Evolutionary conservation across 2,113 vertebrate species (phyloP), one percentile per base, ranked within the genome.

Genomic region (Thamnaconus septentrionalis): DNA sequence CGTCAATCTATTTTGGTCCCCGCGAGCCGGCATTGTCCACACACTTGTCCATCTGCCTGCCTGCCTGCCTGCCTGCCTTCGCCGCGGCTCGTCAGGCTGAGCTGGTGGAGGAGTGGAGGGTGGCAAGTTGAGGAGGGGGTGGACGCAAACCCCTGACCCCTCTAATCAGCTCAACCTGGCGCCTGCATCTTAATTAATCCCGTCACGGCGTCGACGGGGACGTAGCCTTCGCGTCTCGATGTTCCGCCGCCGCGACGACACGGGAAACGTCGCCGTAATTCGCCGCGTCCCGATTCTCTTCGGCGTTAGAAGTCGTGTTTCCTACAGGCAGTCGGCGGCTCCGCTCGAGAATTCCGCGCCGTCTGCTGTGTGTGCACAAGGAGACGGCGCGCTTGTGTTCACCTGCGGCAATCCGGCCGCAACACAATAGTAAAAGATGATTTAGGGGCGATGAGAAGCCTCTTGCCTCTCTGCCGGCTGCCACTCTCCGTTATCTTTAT

Each of bases 401-500:
- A 77, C 69, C 56, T 62, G 61, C 52, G 73, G 45, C 61, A 5
- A 31, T 31, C 11, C 7, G 44, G n/a, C 56, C 71, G 18, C 18
- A 82, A 41, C 57, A 44, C 47, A 52, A 66, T 71, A 75, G 82
- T 75, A 84, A 83, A 86, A 76, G 73, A 76, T 58, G 48, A 76
- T 75, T 71, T 61, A 73, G 57, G 64, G 68, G 62, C 66, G 69
- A 84, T 73, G 75, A 78, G 73, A 84, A 83, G 75, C 73, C 75
- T 46, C 1, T 59, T 53, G 59, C 59, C 60, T 82, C 54, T 72
- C 71, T 73, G 67, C 73, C 79, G 68, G 66, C 78, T 83, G 81
- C 56, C 74, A 74, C 53, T 64, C 66, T 9, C 64, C 64, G 80
- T 78, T 85, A 86, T 85, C 73, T 78, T 65, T 73, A 65, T 60